Evolutionary conservation across 92 coral and sea anemone species (phyloP).

Genomic region (Porites rus): DNA sequence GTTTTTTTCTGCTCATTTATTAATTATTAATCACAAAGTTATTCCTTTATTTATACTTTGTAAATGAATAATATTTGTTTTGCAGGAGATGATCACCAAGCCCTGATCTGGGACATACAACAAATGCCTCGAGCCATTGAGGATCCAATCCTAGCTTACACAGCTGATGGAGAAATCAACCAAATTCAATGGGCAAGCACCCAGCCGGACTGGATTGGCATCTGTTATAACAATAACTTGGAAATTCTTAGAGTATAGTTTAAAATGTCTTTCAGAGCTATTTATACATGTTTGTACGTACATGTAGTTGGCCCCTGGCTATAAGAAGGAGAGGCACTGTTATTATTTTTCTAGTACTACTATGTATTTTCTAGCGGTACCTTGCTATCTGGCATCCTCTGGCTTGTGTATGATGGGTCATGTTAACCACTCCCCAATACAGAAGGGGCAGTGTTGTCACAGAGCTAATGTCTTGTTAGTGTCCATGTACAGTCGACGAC

Average conservation of each 20-base stretch:
- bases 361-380: no score
- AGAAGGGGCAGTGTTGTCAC: no score
- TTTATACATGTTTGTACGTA: background rate
- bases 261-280: background rate
- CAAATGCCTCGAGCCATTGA: constrained; percentile 99
- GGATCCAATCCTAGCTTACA: constrained; percentile 97
- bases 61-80: background rate
- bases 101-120: constrained; percentile 98
- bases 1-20: background rate
- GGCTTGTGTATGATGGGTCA: no score
- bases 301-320: background rate
- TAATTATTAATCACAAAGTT: background rate
- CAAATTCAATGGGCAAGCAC: constrained; percentile 99
- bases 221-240: constrained; percentile 92
- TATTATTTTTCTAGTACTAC: no score
- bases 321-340: background rate
- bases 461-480: no score
- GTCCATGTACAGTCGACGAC: no score
- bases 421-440: no score
- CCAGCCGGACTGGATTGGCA: constrained; percentile 99
- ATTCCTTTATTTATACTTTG: background rate
- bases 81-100: constrained; percentile 96
- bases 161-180: constrained; percentile 98
- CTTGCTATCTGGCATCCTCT: no score
- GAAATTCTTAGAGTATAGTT: constrained; percentile 95